Evolutionary conservation across 2,888 invertebrate species (phyloP).

Genomic region (Suillia variegata): DNA sequence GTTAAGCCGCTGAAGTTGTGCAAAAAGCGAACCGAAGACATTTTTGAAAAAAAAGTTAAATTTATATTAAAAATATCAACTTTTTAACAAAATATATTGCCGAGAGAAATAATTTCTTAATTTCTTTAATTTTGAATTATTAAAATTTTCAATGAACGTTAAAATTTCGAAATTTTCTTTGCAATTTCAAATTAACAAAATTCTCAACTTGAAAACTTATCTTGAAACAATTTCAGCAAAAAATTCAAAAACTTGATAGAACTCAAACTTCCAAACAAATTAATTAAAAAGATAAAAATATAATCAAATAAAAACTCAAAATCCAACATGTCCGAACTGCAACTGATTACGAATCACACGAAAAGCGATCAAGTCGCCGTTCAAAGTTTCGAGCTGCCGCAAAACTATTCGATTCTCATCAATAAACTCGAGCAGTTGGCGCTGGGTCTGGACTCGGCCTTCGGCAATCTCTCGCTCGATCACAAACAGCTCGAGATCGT

Average conservation of each 20-base stretch:
- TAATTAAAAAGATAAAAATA: slow-evolving; percentile 13
- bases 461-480: slow-evolving; percentile 51
- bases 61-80: too few species aligned
- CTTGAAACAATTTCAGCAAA: too few species aligned
- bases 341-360: background rate
- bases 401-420: slow-evolving; percentile 57
- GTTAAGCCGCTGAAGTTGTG: slow-evolving; percentile 36
- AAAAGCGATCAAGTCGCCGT: slow-evolving; percentile 44
- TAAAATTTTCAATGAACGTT: too few species aligned
- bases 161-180: too few species aligned
- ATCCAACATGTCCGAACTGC: slow-evolving; percentile 1
- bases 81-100: too few species aligned
- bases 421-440: slow-evolving; percentile 58
- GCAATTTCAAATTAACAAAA: too few species aligned
- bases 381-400: slow-evolving; percentile 47
- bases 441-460: slow-evolving; percentile 50
- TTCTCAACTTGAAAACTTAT: too few species aligned
- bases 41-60: too few species aligned
- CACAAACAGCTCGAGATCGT: slow-evolving; percentile 48
- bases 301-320: slow-evolving; percentile 5
- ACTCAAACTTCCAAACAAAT: slow-evolving; percentile 22
- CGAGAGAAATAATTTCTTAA: too few species aligned
- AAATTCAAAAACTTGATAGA: too few species aligned
- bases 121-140: too few species aligned
- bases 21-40: too few species aligned